Conservation (phyloP, 1,140 invertebrate genomes). For the Zaprionus capensis region DNA sequence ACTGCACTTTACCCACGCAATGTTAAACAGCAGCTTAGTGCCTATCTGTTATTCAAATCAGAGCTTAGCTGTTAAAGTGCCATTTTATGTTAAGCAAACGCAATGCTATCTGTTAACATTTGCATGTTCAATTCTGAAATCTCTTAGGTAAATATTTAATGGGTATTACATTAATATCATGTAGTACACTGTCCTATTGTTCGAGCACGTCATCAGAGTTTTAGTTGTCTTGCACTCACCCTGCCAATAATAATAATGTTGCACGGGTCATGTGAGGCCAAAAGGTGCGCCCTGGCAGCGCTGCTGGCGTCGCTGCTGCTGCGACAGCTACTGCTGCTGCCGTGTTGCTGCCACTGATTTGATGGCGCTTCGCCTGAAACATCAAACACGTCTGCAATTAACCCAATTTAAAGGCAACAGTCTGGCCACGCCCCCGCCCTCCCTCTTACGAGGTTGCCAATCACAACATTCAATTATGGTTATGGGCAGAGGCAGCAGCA, state of each 20-base stretch:
- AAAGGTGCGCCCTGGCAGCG: constrained; percentile 38
- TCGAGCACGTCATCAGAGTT: neutral
- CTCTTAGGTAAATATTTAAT: neutral
- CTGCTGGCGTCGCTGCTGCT: neutral
- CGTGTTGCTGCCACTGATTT: constrained; percentile 37
- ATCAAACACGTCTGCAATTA: constrained; percentile 55
- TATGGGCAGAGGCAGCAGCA: constrained; percentile 30
- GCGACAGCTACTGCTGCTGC: constrained; percentile 16
- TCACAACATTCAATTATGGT: constrained; percentile 75
- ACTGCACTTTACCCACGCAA: neutral
- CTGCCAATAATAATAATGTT: constrained; percentile 61
- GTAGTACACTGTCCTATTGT: neutral
- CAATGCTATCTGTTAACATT: neutral
- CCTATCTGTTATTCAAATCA: neutral
- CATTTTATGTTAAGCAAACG: neutral
- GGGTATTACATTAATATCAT: neutral
- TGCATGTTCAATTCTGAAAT: neutral
- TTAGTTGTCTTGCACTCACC: neutral
- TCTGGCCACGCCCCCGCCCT: constrained; percentile 3
- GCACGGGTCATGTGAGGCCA: constrained; percentile 63
- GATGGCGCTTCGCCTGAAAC: constrained; percentile 10
- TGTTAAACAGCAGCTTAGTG: neutral
- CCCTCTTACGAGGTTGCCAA: constrained; percentile 32
- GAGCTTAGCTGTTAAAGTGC: neutral
- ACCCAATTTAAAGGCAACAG: constrained; percentile 61